Conservation (phyloP, 1,140 invertebrate genomes). For the Danaus melanippus region DNA sequence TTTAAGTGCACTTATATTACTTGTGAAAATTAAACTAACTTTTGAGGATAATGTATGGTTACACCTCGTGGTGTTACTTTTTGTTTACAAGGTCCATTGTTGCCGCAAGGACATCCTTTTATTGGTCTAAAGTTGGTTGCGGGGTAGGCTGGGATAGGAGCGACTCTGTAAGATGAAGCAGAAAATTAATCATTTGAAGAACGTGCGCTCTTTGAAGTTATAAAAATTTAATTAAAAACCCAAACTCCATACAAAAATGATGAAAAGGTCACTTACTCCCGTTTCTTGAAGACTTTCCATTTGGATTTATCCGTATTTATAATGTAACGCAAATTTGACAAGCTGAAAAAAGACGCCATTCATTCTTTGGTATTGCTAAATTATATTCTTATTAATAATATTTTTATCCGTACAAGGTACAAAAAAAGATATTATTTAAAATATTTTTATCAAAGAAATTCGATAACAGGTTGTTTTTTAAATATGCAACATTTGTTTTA, state of each 20-base stretch:
- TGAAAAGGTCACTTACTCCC: conserved; percentile 36
- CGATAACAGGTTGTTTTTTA: no score
- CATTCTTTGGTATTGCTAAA: no score
- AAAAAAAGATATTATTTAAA: no score
- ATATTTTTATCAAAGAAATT: no score
- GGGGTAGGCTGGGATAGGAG: conserved; percentile 33
- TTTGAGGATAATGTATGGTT: conserved; percentile 57
- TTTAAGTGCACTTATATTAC: background rate
- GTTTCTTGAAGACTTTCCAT: conserved; percentile 57
- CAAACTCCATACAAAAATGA: background rate
- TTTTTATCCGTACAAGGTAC: no score
- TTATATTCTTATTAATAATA: no score
- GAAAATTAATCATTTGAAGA: conserved; percentile 1
- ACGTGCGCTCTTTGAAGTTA: background rate
- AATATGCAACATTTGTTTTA: no score
- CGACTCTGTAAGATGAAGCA: conserved; percentile 26
- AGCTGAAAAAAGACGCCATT: conserved; percentile 32
- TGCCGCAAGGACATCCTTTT: conserved; percentile 51
- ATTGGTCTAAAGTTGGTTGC: conserved; percentile 20
- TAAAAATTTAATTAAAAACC: conserved; percentile 4
- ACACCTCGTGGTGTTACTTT: conserved; percentile 49
- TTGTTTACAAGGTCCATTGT: conserved; percentile 43
- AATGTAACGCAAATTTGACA: conserved; percentile 48
- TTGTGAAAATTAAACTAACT: conserved; percentile 29
- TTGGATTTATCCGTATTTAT: conserved; percentile 44